A percentile compares a stretch with the other conserved stretches of the same genome.
Conservation (phyloP, 1,140 invertebrate genomes). For the Aphidius gifuensis region DNA sequence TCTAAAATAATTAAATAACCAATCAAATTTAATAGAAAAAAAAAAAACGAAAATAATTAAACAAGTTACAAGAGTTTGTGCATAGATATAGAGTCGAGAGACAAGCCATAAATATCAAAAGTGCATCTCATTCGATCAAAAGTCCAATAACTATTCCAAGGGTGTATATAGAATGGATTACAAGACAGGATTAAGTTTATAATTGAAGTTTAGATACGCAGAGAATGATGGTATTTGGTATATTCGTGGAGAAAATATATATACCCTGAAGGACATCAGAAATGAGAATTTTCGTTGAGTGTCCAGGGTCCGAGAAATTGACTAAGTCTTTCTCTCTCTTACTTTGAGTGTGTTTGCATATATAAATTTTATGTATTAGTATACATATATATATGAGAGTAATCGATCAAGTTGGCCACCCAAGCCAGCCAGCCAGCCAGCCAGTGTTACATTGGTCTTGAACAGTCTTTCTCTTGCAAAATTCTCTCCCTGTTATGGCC, state of each 20-base stretch:
- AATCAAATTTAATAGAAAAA: no score
- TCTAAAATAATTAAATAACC: no score
- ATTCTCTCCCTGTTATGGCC: slow-evolving; percentile 5
- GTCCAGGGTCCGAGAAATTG: slow-evolving; percentile 17
- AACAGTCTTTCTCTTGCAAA: slow-evolving; percentile 27
- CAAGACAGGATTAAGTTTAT: slow-evolving; percentile 25
- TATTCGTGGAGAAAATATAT: background rate
- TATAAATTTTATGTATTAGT: slow-evolving; percentile 14
- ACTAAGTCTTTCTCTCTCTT: no score
- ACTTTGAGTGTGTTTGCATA: background rate
- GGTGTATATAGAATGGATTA: slow-evolving; percentile 13
- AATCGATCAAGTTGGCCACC: slow-evolving; percentile 43
- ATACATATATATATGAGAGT: slow-evolving; percentile 37
- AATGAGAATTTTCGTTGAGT: slow-evolving; percentile 7
- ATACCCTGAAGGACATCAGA: slow-evolving; percentile 15
- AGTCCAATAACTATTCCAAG: slow-evolving; percentile 15
- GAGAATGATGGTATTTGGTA: slow-evolving; percentile 6
- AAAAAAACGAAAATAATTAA: no score
- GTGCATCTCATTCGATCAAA: no score
- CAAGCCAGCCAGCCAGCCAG: slow-evolving; percentile 27
- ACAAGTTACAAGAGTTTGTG: background rate
- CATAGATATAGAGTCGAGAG: no score
- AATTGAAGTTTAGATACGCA: slow-evolving; percentile 22
- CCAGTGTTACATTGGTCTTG: slow-evolving; percentile 29
- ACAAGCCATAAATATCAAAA: no score